Conservation (phyloP, 2,113 vertebrate genomes). For the Hemibagrus wyckioides region DNA sequence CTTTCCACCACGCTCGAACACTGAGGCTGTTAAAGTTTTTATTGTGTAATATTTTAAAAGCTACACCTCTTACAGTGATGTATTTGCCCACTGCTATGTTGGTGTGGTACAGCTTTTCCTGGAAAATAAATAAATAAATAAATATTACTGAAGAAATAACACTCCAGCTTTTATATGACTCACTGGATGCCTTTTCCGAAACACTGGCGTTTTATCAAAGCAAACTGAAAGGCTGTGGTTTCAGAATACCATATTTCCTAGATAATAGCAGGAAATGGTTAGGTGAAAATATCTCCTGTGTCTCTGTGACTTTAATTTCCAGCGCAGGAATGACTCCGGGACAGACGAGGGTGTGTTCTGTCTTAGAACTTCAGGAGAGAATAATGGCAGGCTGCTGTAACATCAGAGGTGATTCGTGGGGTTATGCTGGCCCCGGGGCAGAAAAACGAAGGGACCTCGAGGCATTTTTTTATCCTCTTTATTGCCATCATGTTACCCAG, state of each 20-base stretch:
- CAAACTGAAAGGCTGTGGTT: background rate
- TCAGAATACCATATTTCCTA: background rate
- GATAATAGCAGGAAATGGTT: background rate
- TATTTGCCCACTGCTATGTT: background rate
- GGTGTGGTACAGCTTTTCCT: background rate
- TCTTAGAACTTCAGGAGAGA: background rate
- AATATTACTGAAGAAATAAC: conserved; percentile 7
- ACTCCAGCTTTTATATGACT: background rate
- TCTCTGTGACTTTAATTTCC: background rate
- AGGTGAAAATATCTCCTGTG: background rate
- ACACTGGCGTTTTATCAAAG: background rate
- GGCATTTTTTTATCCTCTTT: background rate
- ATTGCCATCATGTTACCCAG: background rate
- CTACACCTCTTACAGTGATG: background rate
- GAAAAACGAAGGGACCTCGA: background rate
- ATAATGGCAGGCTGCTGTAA: background rate
- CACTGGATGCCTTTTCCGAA: background rate
- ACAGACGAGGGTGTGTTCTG: background rate
- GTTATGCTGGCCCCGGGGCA: background rate
- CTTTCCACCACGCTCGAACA: background rate
- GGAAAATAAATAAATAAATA: background rate
- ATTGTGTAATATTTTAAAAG: conserved; percentile 34
- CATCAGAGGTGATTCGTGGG: background rate
- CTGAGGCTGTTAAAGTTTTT: conserved; percentile 1
- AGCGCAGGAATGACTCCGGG: background rate